Evolutionary conservation across 1,140 invertebrate species (phyloP), one percentile per base, ranked within the genome.

Genomic region (Trinorchestia longiramus): DNA sequence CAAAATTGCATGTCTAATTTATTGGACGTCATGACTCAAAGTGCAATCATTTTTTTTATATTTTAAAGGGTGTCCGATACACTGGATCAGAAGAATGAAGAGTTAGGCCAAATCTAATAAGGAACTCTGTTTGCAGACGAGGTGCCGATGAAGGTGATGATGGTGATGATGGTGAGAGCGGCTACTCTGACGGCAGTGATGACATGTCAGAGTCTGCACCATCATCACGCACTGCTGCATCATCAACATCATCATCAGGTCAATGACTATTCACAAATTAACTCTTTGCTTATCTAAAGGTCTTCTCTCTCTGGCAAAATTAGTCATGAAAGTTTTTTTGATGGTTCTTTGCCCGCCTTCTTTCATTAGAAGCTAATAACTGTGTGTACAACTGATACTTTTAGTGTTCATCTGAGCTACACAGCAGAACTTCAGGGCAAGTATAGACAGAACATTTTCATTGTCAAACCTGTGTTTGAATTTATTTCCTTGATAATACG

Each of bases 101-200:
- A 36, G 62, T 77, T 77, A 23, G 28, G 28, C 28, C 15, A 36
- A 19, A 19, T 23, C 62, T 77, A 36, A 77, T 77, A 28, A 77
- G 62, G 36, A 23, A 15, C 62, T 3, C 62, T 36, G 11, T 3
- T 77, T 77, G 36, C 41, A 91, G 88, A 91, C 41, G 43, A 91
- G 88, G 88, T 42, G 88, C 41, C 17, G 88, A 91, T 91, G 88
- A 91, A 19, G 88, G 43, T 43, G 88, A 91, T 91, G 88, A 91
- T 42, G 19, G 41, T 91, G 88, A 91, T 91, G 88, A 91, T 91
- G 88, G 88, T 36, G 88, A 91, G 88, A 91, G 88, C 43, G 88
- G 88, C 0, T 91, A 91, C 43, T 91, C 88, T 23, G 88, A 91
- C 41, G 62, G 62, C 62, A 91, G 88, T 91, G 88, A 44, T 36